Conservation (phyloP, 2,113 vertebrate species). For the Podiceps cristatus region DNA sequence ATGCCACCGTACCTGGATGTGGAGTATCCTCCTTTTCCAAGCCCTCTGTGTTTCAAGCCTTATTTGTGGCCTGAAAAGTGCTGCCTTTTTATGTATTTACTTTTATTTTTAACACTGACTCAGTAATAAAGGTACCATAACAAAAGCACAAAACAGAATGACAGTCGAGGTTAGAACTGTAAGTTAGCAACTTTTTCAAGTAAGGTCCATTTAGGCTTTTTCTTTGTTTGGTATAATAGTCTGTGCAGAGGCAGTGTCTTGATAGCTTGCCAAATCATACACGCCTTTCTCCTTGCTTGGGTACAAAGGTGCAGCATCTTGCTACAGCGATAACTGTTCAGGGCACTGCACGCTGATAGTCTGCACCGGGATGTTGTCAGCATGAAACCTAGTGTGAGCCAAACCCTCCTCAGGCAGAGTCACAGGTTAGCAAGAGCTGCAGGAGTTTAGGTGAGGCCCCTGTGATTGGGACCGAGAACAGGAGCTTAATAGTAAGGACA, state of each 20-base stretch:
- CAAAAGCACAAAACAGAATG: neutral
- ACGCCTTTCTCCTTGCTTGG: neutral
- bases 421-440: neutral
- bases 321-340: neutral
- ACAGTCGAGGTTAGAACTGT: neutral
- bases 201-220: neutral
- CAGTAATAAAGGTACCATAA: neutral
- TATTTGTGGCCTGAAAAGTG: neutral
- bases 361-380: fast-evolving
- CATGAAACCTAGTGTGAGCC: neutral
- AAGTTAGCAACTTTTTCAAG: neutral
- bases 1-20: neutral
- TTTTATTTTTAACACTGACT: neutral
- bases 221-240: neutral
- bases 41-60: neutral
- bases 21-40: neutral
- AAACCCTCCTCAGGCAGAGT: neutral
- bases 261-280: neutral
- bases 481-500: neutral
- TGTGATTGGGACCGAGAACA: neutral
- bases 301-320: neutral
- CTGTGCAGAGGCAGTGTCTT: neutral
- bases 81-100: neutral
- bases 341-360: neutral
- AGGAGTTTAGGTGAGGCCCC: neutral